Percentiles rank a stretch among this genome's conserved stretches.
phyloP scores from a whole-genome alignment of 2,888 invertebrate genomes.

The Augochlorella aurata region DNA sequence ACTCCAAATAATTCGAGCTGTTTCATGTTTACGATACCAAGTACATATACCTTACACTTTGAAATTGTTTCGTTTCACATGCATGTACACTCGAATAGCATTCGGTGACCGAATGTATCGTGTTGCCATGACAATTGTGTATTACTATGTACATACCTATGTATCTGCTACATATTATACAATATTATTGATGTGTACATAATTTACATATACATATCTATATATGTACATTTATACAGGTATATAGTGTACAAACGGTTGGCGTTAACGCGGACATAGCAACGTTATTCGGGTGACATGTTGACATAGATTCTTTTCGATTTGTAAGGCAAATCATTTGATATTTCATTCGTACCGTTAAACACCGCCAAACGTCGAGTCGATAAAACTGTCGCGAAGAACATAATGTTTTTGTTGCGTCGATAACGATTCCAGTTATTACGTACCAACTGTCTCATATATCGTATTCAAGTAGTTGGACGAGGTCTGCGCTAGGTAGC shows the following conservation, averaged over 20 bases:
- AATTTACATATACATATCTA: background rate
- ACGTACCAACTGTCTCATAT: background rate
- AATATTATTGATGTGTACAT: background rate
- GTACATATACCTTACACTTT: background rate
- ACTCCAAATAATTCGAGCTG: conserved; percentile 87
- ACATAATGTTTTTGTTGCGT: background rate
- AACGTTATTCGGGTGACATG: background rate
- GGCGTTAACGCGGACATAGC: background rate
- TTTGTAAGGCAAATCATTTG: background rate
- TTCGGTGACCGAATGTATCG: background rate
- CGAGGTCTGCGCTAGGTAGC: background rate
- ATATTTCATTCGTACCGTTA: background rate
- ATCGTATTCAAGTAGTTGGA: background rate
- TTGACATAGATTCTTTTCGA: background rate
- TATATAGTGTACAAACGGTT: background rate
- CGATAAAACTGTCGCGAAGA: background rate
- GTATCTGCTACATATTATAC: background rate
- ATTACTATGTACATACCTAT: background rate
- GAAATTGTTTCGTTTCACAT: conserved; percentile 1
- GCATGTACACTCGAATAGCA: background rate
- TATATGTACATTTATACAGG: background rate
- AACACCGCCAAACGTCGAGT: background rate
- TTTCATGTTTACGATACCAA: conserved; percentile 82
- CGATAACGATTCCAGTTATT: background rate
- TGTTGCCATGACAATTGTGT: conserved; percentile 29